Percentiles rank a stretch among this genome's conserved stretches.
These are phyloP conservation scores for Odocoileus virginianus DNA, from an alignment of 2,113 vertebrate species.

Conservation along the genomic window DNA sequence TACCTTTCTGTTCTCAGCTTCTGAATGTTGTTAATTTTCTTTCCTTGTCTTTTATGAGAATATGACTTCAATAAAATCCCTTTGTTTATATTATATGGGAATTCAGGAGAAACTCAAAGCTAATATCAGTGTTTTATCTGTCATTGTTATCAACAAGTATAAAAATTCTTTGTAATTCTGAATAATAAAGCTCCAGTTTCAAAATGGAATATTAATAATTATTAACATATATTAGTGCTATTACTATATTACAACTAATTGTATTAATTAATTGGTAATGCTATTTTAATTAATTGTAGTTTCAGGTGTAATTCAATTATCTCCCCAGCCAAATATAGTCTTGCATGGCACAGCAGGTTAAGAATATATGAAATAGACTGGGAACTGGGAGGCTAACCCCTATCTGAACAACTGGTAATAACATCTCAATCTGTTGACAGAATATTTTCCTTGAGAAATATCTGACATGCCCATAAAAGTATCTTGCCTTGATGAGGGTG, in stretches of 20 bases:
- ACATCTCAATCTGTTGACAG: background rate
- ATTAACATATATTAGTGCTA: background rate
- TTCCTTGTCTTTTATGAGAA: background rate
- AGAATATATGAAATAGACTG: background rate
- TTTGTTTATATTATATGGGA: background rate
- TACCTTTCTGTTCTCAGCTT: background rate
- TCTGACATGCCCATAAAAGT: background rate
- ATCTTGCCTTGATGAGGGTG: background rate
- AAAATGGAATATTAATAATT: background rate
- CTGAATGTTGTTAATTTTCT: background rate
- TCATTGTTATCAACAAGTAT: conserved; percentile 10
- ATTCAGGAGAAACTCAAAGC: background rate
- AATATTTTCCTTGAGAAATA: background rate
- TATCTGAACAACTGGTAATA: background rate
- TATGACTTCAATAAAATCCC: background rate
- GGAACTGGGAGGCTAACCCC: background rate
- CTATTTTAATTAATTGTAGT: background rate
- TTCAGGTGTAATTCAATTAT: background rate
- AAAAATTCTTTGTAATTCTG: background rate
- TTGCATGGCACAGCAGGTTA: background rate
- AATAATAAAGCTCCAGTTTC: background rate
- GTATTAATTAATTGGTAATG: background rate
- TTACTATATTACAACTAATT: background rate
- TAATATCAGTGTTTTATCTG: background rate
- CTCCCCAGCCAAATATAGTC: background rate